Conservation (phyloP, 2,797 vertebrate species). For the Echeneis naucrates region DNA sequence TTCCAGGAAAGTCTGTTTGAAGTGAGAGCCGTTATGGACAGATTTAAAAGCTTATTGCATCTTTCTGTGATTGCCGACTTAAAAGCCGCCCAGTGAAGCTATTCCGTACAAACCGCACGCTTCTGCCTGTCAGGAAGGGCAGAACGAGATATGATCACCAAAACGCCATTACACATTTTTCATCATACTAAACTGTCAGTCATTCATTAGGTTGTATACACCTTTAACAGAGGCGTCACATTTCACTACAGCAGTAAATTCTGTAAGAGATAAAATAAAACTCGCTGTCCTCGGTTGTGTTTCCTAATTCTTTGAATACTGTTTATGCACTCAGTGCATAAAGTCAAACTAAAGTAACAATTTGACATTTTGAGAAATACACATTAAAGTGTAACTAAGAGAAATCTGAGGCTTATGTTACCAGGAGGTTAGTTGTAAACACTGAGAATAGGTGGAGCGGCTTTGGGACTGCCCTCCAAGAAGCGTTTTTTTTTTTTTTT, state of each 20-base stretch:
- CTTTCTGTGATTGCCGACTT: background rate
- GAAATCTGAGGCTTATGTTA: background rate
- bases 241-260: background rate
- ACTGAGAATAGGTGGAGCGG: background rate
- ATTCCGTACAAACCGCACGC: background rate
- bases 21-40: background rate
- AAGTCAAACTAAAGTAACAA: background rate
- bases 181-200: background rate
- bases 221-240: background rate
- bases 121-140: background rate
- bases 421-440: background rate
- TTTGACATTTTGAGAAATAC: background rate
- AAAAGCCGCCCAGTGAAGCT: background rate
- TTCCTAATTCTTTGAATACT: no score
- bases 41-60: background rate
- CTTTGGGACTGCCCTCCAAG: no score
- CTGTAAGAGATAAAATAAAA: background rate
- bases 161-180: background rate
- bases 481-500: no score
- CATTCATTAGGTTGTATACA: background rate
- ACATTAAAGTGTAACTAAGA: no score
- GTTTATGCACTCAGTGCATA: no score
- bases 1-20: conserved; percentile 3
- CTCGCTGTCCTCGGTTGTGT: no score
- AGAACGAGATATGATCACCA: no score